Percentiles rank a stretch among this genome's conserved stretches.
Conservation (phyloP, 2,888 invertebrate genomes). For the Caenorhabditis macrosperma region DNA sequence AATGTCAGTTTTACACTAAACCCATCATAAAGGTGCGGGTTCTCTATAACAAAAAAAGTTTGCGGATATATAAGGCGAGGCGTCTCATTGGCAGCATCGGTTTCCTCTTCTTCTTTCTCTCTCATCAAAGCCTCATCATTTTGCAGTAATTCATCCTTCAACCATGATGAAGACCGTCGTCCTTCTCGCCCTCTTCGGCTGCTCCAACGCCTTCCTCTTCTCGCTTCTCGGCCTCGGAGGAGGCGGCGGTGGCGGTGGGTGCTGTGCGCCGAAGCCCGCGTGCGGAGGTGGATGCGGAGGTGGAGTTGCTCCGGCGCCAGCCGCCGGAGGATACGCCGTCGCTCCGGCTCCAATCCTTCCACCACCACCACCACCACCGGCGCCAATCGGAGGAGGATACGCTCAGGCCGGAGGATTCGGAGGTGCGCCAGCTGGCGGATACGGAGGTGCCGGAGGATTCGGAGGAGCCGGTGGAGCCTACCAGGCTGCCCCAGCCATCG, state of each 20-base stretch:
- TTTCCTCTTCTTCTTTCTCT: slow-evolving; percentile 6
- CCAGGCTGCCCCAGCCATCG: slow-evolving; percentile 20
- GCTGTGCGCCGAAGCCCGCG: slow-evolving; percentile 46
- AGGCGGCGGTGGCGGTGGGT: slow-evolving; percentile 53
- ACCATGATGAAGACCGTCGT: slow-evolving; percentile 47
- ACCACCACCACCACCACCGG: slow-evolving; percentile 45
- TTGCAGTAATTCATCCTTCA: slow-evolving; percentile 31
- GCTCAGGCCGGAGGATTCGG: slow-evolving; percentile 34
- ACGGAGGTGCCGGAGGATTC: slow-evolving; percentile 16
- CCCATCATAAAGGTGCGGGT: slow-evolving; percentile 31
- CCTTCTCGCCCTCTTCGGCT: slow-evolving; percentile 50
- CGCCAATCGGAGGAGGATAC: slow-evolving; percentile 49
- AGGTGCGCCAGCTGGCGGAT: slow-evolving; percentile 23
- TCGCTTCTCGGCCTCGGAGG: slow-evolving; percentile 41
- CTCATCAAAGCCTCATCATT: background rate
- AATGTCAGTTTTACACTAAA: slow-evolving; percentile 30
- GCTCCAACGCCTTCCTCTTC: slow-evolving; percentile 59
- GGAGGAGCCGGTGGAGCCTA: slow-evolving; percentile 33
- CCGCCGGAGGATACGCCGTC: slow-evolving; percentile 41
- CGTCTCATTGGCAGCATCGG: slow-evolving; percentile 19
- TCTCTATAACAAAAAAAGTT: slow-evolving; percentile 43
- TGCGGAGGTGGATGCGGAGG: slow-evolving; percentile 53
- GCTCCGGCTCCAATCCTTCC: slow-evolving; percentile 46
- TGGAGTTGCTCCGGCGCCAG: slow-evolving; percentile 29
- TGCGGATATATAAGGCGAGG: slow-evolving; percentile 32